These are phyloP conservation scores for Schlechtendalia chinensis DNA, from an alignment of 1,140 invertebrate genomes.

Conservation along the genomic window DNA sequence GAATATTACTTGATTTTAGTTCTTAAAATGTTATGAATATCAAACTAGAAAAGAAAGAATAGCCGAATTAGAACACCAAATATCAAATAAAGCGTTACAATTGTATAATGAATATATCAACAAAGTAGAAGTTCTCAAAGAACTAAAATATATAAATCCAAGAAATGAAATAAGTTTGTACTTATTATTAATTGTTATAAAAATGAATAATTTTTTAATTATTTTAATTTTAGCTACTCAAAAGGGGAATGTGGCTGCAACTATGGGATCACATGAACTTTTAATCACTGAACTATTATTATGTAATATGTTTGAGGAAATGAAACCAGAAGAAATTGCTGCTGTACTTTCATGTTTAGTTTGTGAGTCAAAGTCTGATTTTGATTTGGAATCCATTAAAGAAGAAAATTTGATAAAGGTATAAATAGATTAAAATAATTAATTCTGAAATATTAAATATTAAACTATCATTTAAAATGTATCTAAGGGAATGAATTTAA, in stretches of 20 bases:
- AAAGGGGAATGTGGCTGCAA: slow-evolving; percentile 92
- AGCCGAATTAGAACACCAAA: slow-evolving; percentile 33
- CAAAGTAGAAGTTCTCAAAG: slow-evolving; percentile 72
- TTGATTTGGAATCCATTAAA: slow-evolving; percentile 52
- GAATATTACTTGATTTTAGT: slow-evolving; percentile 14
- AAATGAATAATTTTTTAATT: not conserved
- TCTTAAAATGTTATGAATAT: slow-evolving; percentile 33
- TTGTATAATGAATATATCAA: slow-evolving; percentile 43
- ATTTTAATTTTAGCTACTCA: slow-evolving; percentile 64
- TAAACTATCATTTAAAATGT: slow-evolving; percentile 33
- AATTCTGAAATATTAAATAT: slow-evolving; percentile 3
- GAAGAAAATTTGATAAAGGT: slow-evolving; percentile 40
- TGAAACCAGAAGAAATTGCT: slow-evolving; percentile 86
- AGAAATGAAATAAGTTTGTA: slow-evolving; percentile 42
- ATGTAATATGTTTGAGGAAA: slow-evolving; percentile 82
- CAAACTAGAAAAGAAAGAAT: slow-evolving; percentile 44
- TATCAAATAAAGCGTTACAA: slow-evolving; percentile 44
- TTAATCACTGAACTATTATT: slow-evolving; percentile 96
- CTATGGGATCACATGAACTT: slow-evolving; percentile 90
- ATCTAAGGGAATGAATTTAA: slow-evolving; percentile 61
- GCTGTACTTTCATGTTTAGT: slow-evolving; percentile 87
- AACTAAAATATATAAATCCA: slow-evolving; percentile 65
- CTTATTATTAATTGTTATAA: not conserved
- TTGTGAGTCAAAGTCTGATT: slow-evolving; percentile 76
- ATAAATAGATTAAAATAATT: not conserved